Percentiles rank a stretch among this genome's conserved stretches.
phyloP scores from a whole-genome alignment of 1,140 invertebrate species.

The Elysia chlorotica region DNA sequence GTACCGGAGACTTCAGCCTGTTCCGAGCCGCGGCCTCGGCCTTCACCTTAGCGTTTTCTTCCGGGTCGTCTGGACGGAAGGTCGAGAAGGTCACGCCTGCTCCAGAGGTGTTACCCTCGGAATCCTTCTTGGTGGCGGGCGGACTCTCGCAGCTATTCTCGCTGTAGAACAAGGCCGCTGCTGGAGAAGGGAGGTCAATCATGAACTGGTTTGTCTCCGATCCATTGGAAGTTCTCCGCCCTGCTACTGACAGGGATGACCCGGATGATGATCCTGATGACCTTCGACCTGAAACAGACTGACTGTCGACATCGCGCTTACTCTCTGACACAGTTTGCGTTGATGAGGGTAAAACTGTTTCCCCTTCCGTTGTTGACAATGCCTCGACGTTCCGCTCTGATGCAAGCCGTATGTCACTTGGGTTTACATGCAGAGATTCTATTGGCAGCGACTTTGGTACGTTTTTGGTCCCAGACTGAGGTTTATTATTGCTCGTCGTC shows the following conservation, averaged over 20 bases:
- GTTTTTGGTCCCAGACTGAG: neutral
- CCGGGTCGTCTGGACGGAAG: constrained; percentile 32
- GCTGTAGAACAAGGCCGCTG: constrained; percentile 38
- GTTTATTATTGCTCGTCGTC: too few species aligned
- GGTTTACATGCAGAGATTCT: neutral
- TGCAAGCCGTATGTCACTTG: too few species aligned
- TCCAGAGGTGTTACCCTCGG: neutral
- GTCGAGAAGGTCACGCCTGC: constrained; percentile 30
- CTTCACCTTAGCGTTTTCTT: constrained; percentile 6
- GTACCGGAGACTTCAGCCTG: neutral
- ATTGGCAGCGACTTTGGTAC: neutral
- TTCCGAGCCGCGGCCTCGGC: neutral
- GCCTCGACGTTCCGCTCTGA: too few species aligned
- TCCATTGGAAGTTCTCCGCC: neutral
- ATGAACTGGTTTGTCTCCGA: constrained; percentile 24
- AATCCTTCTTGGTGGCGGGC: constrained; percentile 1
- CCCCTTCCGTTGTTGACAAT: too few species aligned
- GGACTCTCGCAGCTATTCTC: constrained; percentile 36
- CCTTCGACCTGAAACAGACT: too few species aligned
- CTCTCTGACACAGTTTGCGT: too few species aligned
- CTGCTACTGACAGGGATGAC: neutral
- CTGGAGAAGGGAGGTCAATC: constrained; percentile 41
- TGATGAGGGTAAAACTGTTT: too few species aligned
- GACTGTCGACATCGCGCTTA: too few species aligned
- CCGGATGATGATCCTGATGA: too few species aligned